phyloP scores from a whole-genome alignment of 2,888 invertebrate genomes.

The Eledona agricola region DNA sequence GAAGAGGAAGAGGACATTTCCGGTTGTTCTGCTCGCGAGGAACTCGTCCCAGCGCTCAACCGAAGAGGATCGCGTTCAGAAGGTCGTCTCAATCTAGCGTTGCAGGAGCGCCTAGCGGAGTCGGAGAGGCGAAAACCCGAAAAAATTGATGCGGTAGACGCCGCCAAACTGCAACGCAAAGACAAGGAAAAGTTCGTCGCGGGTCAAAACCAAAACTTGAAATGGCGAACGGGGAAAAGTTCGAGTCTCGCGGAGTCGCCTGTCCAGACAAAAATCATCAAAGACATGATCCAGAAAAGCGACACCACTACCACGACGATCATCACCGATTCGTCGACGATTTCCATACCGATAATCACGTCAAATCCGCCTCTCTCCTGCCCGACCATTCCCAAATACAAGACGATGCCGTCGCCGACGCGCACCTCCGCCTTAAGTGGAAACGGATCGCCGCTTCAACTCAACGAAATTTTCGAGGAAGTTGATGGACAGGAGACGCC shows the following conservation, averaged over 20 bases:
- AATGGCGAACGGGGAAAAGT: slow-evolving; percentile 59
- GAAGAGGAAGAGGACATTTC: slow-evolving; percentile 86
- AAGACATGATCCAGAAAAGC: slow-evolving; percentile 44
- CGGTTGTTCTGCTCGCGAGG: slow-evolving; percentile 68
- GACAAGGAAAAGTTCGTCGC: slow-evolving; percentile 6
- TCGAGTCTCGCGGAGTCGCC: slow-evolving; percentile 49
- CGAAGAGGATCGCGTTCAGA: slow-evolving; percentile 82
- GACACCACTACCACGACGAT: slow-evolving; percentile 60
- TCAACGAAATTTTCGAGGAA: slow-evolving; percentile 77
- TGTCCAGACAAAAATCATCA: slow-evolving; percentile 45
- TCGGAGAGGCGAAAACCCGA: slow-evolving; percentile 65
- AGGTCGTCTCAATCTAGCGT: slow-evolving; percentile 76
- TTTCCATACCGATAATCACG: slow-evolving; percentile 65
- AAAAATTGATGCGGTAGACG: slow-evolving; percentile 43
- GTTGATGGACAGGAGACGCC: slow-evolving; percentile 46
- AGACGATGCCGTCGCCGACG: slow-evolving; percentile 69
- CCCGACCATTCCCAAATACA: slow-evolving; percentile 63
- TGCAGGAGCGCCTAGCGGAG: slow-evolving; percentile 71
- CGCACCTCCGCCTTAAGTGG: slow-evolving; percentile 51
- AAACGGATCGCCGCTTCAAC: slow-evolving; percentile 61
- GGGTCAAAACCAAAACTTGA: slow-evolving; percentile 46
- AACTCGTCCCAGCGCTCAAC: slow-evolving; percentile 66
- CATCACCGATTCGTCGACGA: slow-evolving; percentile 66
- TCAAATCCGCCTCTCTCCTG: slow-evolving; percentile 51
- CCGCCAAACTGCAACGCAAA: slow-evolving; percentile 54